Evolutionary conservation across 2,888 invertebrate genomes (phyloP), one percentile per base, ranked within the genome.

Genomic region (Tenodera sinensis): DNA sequence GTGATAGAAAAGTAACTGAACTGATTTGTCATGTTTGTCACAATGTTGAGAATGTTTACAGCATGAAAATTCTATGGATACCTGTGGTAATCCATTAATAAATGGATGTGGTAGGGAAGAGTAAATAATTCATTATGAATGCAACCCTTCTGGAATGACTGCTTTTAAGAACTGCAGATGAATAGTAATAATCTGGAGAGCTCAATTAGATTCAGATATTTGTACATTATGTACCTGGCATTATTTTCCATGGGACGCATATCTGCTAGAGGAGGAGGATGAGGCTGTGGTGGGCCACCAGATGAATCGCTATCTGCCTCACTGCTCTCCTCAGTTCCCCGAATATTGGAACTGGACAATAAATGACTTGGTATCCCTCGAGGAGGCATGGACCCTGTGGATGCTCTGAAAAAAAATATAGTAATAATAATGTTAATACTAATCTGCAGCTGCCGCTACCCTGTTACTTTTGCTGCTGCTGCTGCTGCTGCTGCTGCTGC

Each of bases 321-420:
- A 87, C 91, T 91, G 88, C 90, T 91, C 90, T 91, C 91, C 87
- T 90, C 91, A 83, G 87, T 87, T 85, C 89, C 90, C 90, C 90
- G 82, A 82, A 89, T 34, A 81, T 84, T 89, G 27, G 91, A 91
- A 81, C 91, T 91, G 28, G 90, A 90, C 84, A 92, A 90, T 89
- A 92, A 90, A 88, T 91, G 91, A 88, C 91, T 91, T 34, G 91
- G 91, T 30, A 92, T 91, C 54, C 92, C 92, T 83, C 92, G 89
- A 85, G 89, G 90, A 14, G 87, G 87, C 34, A 87, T 42, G 42
- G 87, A 87, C 28, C 83, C 87, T 20, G 87, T 87, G 82, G 87
- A 87, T 83, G 87, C 87, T 87, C 87, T 87, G 87, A 34, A 87
- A 83, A 14, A 83, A 71, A 2, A 71, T 6, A 83, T 89, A 83